Evolutionary conservation across 2,797 vertebrate species (phyloP), one percentile per base, ranked within the genome.

Genomic region (Pelobates cultripes): DNA sequence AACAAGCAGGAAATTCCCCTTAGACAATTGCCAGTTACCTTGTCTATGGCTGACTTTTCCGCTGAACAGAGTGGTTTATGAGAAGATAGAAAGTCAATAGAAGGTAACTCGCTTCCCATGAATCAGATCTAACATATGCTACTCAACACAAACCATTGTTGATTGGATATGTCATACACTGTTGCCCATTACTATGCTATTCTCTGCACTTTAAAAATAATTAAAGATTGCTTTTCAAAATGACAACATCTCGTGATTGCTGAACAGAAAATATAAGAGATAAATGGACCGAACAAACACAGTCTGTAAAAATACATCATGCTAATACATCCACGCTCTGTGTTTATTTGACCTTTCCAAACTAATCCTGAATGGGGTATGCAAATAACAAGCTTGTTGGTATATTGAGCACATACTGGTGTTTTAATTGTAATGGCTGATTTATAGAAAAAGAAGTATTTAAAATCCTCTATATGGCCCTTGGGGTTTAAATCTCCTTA

Each of bases 271-370:
- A 45, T 47, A 67, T n/a, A 70, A 71, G 51, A 79, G 40, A 66
- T 2, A 47, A n/a, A 70, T 43, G 71, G 66, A 84, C 47, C 28
- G 69, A 75, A 73, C 7, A 28, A 55, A 51, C 4, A 66, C 68
- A 61, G 53, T 71, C 67, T 76, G 73, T 13, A 64, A 44, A 64
- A 43, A 51, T 43, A 66, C 42, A 17, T 57, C 42, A 15, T 64
- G 9, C 68, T 81, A 41, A 40, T 70, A 61, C 42, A 70, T 51
- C 73, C 7, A 64, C 1, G 4, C 7, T n/a, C n/a, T 67, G 47
- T 81, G 63, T 72, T 72, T 82, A 45, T 75, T n/a, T 83, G 75
- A 83, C 81, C 81, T 83, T 83, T 72, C 47, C 12, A 10, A 51
- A 42, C 15, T 14, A 28, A 78, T 78, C 76, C 43, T 0, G 10